Conservation (phyloP, 2,888 invertebrate species). For the Caenorhabditis japonica region DNA sequence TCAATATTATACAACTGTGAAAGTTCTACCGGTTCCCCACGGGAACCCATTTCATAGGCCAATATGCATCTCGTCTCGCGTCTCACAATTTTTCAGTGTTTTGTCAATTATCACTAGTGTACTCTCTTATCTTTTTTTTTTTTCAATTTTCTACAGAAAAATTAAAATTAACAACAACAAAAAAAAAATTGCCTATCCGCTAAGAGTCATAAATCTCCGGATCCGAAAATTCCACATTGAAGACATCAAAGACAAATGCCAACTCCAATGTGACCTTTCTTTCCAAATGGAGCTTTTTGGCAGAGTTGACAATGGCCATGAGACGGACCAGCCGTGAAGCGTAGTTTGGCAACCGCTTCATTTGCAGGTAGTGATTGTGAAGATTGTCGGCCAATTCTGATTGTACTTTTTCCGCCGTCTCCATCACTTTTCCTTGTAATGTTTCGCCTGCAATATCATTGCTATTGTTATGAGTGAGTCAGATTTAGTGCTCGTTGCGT, state of each 20-base stretch:
- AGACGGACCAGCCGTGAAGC: slow-evolving; percentile 29
- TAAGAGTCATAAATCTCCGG: slow-evolving; percentile 16
- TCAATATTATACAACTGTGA: too few relatives aligned
- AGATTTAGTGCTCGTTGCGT: too few relatives aligned
- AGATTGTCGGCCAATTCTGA: slow-evolving; percentile 33
- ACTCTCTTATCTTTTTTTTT: too few relatives aligned
- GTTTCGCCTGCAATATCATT: slow-evolving; percentile 22
- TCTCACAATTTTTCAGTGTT: too few relatives aligned
- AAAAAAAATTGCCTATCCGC: too few relatives aligned
- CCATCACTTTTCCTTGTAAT: slow-evolving; percentile 34
- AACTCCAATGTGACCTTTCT: slow-evolving; percentile 25
- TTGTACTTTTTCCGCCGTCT: slow-evolving; percentile 24
- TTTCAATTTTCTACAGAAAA: too few relatives aligned
- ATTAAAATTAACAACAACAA: too few relatives aligned
- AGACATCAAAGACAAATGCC: slow-evolving; percentile 30
- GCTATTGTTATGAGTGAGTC: too few relatives aligned
- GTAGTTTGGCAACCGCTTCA: slow-evolving; percentile 26
- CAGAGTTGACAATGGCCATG: slow-evolving; percentile 36
- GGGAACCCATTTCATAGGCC: too few relatives aligned
- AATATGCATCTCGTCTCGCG: too few relatives aligned
- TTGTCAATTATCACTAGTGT: too few relatives aligned
- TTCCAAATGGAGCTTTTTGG: slow-evolving; percentile 32
- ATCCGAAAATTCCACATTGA: slow-evolving; percentile 40
- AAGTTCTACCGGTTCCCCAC: too few relatives aligned
- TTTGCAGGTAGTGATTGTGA: slow-evolving; percentile 24